Conservation (phyloP, 35 echinoderm and acorn worm genomes). For the Acanthaster planci region DNA sequence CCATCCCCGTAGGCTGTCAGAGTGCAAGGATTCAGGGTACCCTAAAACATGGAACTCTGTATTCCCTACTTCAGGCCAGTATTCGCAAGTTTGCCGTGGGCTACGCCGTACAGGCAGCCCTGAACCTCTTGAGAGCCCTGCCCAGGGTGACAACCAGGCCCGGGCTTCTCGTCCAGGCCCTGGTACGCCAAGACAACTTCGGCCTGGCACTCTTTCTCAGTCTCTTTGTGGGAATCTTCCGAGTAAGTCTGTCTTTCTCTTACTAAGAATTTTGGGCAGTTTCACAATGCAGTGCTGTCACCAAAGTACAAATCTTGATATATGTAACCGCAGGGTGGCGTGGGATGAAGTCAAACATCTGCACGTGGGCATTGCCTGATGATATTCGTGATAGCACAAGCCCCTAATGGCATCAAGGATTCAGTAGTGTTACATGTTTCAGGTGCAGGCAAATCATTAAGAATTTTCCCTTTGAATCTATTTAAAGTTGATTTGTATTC, state of each 20-base stretch:
- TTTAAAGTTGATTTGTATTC: no score
- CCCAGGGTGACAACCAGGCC: neutral
- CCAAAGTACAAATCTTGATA: no score
- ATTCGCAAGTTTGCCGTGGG: constrained; percentile 69
- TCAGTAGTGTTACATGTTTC: no score
- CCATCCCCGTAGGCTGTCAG: neutral
- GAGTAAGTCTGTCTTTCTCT: constrained; percentile 43
- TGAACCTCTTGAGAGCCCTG: constrained; percentile 67
- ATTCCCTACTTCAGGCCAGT: constrained; percentile 33
- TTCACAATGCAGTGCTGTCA: no score
- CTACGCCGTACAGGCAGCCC: constrained; percentile 70
- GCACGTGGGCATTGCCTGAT: no score
- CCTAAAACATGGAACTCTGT: neutral
- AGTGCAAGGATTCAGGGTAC: no score
- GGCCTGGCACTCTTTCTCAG: constrained; percentile 74
- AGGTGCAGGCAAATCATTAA: no score
- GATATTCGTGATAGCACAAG: no score
- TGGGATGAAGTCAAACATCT: no score
- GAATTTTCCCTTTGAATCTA: no score
- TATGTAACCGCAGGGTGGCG: no score
- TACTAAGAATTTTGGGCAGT: neutral
- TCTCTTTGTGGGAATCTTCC: constrained; percentile 64
- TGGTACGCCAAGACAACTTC: constrained; percentile 70
- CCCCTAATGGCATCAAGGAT: no score
- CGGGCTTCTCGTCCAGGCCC: constrained; percentile 26